phyloP scores from a whole-genome alignment of 2,797 vertebrate genomes.

The Argyrosomus regius region DNA sequence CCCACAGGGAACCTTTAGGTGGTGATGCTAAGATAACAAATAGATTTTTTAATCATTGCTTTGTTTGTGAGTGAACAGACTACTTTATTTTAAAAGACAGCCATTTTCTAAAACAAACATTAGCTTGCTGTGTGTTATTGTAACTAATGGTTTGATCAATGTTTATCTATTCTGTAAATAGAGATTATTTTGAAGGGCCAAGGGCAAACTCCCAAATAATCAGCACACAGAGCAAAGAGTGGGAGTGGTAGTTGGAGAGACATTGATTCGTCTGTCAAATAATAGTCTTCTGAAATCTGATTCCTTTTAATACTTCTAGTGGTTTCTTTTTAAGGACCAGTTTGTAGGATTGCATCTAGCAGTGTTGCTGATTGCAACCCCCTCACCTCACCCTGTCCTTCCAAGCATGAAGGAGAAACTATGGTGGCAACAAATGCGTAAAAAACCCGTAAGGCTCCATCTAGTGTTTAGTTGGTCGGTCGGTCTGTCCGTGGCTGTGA shows the following conservation, averaged over 20 bases:
- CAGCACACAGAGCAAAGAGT: slow-evolving; percentile 1
- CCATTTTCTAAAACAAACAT: slow-evolving; percentile 27
- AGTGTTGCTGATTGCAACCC: no score
- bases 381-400: no score
- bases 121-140: slow-evolving; percentile 5
- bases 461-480: no score
- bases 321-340: no score
- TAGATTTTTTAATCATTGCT: slow-evolving; percentile 27
- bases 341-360: no score
- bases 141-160: slow-evolving; percentile 16
- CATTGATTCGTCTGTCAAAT: not conserved
- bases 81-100: slow-evolving; percentile 13
- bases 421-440: no score
- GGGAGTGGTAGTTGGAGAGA: not conserved
- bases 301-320: not conserved
- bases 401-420: no score
- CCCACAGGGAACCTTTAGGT: slow-evolving; percentile 3
- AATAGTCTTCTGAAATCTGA: not conserved
- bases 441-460: no score
- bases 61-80: slow-evolving; percentile 1
- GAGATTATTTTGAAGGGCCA: slow-evolving; percentile 18
- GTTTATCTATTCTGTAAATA: slow-evolving; percentile 35
- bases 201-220: slow-evolving; percentile 14
- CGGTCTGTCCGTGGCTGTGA: no score
- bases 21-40: slow-evolving; percentile 7